A percentile compares a stretch with the other conserved stretches of the same genome.
phyloP scores from a whole-genome alignment of 1,140 invertebrate species.

The Aphaenogaster rudis region DNA sequence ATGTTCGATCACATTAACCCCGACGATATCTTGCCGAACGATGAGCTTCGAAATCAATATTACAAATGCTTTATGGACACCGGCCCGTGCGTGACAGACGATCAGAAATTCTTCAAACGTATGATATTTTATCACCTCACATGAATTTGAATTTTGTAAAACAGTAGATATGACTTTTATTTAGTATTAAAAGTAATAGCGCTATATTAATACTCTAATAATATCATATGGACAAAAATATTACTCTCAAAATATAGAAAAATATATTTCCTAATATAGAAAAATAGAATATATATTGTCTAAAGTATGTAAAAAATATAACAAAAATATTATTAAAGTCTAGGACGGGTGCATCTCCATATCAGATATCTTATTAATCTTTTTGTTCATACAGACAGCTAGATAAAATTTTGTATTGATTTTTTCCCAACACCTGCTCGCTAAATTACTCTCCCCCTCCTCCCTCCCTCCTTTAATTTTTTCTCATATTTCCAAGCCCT shows the following conservation, averaged over 20 bases:
- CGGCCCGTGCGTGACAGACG: constrained; percentile 80
- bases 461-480: too few species aligned
- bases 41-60: constrained; percentile 70
- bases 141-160: constrained; percentile 4
- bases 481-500: too few species aligned
- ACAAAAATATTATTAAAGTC: too few species aligned
- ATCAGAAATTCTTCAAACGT: constrained; percentile 78
- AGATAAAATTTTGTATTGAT: too few species aligned
- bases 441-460: too few species aligned
- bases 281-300: background rate
- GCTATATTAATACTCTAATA: background rate
- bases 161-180: background rate
- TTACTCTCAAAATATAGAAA: background rate
- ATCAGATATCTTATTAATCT: background rate
- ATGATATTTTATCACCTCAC: constrained; percentile 18
- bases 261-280: background rate
- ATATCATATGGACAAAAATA: background rate
- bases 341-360: background rate
- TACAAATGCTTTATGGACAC: constrained; percentile 84
- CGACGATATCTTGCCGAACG: constrained; percentile 49
- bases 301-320: too few species aligned
- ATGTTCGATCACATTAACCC: constrained; percentile 58
- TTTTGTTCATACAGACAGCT: background rate
- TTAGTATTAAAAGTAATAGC: background rate
- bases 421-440: too few species aligned